Percentiles rank a stretch among this genome's conserved stretches.
These are phyloP conservation scores for Bombus superbus DNA, from an alignment of 1,140 invertebrate species.

Conservation along the genomic window DNA sequence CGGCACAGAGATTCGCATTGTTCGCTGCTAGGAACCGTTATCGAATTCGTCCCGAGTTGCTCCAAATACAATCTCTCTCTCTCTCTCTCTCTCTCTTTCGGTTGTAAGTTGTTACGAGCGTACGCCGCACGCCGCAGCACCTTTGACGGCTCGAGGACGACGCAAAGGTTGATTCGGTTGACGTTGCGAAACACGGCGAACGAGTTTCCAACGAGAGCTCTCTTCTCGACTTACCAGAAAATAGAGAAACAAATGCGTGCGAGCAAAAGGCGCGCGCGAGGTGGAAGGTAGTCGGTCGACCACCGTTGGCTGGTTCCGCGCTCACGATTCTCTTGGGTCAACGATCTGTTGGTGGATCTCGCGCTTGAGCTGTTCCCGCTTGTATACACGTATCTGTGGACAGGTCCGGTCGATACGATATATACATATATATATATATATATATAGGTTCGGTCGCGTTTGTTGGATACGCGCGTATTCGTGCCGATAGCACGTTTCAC, in stretches of 20 bases:
- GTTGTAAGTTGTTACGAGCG: too few species aligned
- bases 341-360: conserved; percentile 49
- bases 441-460: not conserved
- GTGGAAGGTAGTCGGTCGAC: not conserved
- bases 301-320: conserved; percentile 24
- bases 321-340: conserved; percentile 37
- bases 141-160: not conserved
- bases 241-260: conserved; percentile 19
- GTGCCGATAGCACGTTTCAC: conserved; percentile 55
- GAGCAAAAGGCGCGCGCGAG: conserved; percentile 7
- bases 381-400: conserved; percentile 53
- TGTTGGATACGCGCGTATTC: not conserved
- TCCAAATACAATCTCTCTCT: not conserved
- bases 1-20: not conserved
- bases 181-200: not conserved
- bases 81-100: too few species aligned
- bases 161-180: conserved; percentile 20
- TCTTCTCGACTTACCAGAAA: not conserved
- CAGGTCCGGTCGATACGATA: conserved; percentile 33
- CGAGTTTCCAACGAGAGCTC: conserved; percentile 26
- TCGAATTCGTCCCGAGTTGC: not conserved
- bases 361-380: conserved; percentile 19
- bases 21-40: not conserved
- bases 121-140: not conserved
- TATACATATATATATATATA: too few species aligned